Evolutionary conservation across 2,888 invertebrate species (phyloP), one percentile per base, ranked within the genome.

Genomic region (Sipha maydis): DNA sequence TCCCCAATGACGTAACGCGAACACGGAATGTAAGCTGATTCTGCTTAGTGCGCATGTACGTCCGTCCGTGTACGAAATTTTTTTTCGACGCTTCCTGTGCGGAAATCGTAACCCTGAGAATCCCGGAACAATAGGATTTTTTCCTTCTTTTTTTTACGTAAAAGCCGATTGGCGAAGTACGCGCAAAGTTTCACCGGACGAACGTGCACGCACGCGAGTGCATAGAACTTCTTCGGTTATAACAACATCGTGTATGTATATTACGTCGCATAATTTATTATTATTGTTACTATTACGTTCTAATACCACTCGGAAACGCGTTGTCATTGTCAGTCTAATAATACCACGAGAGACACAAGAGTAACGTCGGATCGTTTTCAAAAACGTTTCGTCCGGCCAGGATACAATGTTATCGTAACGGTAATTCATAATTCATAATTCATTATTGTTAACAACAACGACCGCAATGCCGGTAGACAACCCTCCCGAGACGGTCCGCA

Each of bases 51-150:
- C 56, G 48, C 25, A 25, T 1, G 25, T 7, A 21, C 28, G 28
- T 69, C 11, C 78, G 78, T 31, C 9, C 31, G 78, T 9, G 9
- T 34, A 21, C 3, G 19, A 38, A 79, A 83, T 71, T 56, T 17
- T 56, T 56, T 31, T 19, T 25, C 7, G 14, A 75, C 73, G 48
- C 54, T 83, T 83, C 83, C 83, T 31, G 83, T 21, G 14, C 83
- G 48, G 31, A 71, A 83, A 54, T 31, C 28, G 48, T 73, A 73
- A 75, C 75, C 21, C 83, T 83, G 83, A n/a, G 83, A 83, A 56
- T 83, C 75, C 48, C 31, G 25, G 28, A 75, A 83, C 83, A 83
- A 83, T 83, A 56, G n/a, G 56, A 28, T 78, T 54, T 54, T 21
- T 34, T 34, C 34, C 34, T 34, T 28, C 38, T 0, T 8, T 38